These are phyloP conservation scores for Alces alces DNA, from an alignment of 2,113 vertebrate genomes.

Conservation along the genomic window DNA sequence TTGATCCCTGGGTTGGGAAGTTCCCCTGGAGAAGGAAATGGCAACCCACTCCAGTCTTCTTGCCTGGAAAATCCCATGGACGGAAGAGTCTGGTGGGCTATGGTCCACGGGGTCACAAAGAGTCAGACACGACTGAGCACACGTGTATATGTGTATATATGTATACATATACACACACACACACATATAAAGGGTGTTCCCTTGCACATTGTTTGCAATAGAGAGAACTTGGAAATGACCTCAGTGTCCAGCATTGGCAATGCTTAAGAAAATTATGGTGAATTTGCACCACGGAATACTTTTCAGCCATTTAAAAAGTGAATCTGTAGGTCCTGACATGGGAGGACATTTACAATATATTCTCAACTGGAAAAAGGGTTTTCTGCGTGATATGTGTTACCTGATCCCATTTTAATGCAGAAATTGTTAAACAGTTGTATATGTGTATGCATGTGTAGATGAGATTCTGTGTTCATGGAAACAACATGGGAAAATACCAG, in stretches of 20 bases:
- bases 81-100: neutral
- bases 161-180: neutral
- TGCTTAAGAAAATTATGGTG: neutral
- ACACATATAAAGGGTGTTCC: neutral
- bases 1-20: neutral
- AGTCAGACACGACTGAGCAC: neutral
- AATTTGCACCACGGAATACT: neutral
- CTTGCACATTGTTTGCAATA: neutral
- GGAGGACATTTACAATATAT: neutral
- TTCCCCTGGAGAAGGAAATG: neutral
- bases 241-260: neutral
- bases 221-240: neutral
- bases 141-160: neutral
- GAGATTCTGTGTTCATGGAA: neutral
- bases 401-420: neutral
- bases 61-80: neutral
- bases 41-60: neutral
- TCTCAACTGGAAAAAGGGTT: neutral
- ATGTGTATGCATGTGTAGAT: neutral
- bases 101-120: neutral
- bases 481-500: neutral
- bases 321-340: neutral
- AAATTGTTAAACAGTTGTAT: neutral
- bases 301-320: neutral
- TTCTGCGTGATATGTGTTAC: neutral